Evolutionary conservation across 64 coral and sea anemone species (phyloP), one percentile per base, ranked within the genome.

Genomic region (Trachythela sp.): DNA sequence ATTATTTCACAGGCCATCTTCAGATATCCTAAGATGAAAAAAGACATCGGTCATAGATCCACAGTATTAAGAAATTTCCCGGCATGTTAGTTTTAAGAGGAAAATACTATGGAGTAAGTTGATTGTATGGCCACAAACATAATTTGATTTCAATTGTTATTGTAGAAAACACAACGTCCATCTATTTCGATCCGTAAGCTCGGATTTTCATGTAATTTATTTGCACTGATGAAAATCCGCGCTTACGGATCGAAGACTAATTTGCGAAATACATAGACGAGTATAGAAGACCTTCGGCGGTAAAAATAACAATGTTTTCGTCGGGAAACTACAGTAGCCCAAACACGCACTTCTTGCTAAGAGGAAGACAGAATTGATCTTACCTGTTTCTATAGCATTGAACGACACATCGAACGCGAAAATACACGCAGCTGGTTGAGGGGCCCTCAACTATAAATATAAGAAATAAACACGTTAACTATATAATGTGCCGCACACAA

Each of bases 301-400:
- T n/a, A n/a, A n/a, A n/a, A n/a, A n/a, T n/a, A 49, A 49, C 48
- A 15, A 49, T 7, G 15, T 15, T 9, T 49, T 49, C 14, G 54
- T 17, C 54, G 54, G 4, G 54, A 59, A n/a, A 59, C 15, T 17
- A 20, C 24, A 59, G 54, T 20, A 59, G 48, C 48, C 15, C 7
- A 15, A 49, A 49, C 15, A 52, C 49, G 0, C 56, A n/a, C 20
- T n/a, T 64, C 56, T 26, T 64, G 56, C 56, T n/a, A n/a, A 27
- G 56, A 64, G 26, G 1, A 18, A n/a, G 56, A 64, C 20, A 20
- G 22, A 7, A 18, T n/a, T n/a, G 6, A 27, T 64, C 18, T 64
- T 86, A 99, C 96, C 96, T 77, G 96, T 99, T 67, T 99, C 96
- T 83, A 99, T 84, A 15, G 96, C 96, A 99, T 95, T 99, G 40